A percentile compares a stretch with the other conserved stretches of the same genome.
Evolutionary conservation across 2,113 vertebrate genomes (phyloP).

Genomic region (Eidolon helvum): DNA sequence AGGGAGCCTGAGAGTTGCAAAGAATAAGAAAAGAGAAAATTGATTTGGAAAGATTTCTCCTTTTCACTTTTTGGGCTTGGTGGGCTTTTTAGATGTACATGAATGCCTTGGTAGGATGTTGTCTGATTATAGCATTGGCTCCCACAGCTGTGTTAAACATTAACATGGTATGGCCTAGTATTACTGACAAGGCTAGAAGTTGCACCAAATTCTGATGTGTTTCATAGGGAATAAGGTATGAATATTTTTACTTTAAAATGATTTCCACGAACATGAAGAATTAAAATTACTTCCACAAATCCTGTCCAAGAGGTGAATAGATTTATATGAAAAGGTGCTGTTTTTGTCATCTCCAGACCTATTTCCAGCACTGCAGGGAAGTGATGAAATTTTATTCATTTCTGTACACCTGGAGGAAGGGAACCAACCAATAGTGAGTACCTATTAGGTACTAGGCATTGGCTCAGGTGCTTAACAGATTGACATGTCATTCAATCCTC

Average conservation of each 20-base stretch:
- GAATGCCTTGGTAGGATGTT: background rate
- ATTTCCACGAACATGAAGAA: slow-evolving; percentile 40
- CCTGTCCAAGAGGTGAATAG: slow-evolving; percentile 34
- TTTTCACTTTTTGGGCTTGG: slow-evolving; percentile 15
- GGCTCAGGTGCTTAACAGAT: background rate
- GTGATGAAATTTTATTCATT: slow-evolving; percentile 39
- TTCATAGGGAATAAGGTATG: background rate
- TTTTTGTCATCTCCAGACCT: slow-evolving; percentile 43
- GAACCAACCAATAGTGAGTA: background rate
- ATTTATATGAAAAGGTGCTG: background rate
- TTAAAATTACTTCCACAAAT: slow-evolving; percentile 45
- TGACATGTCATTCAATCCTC: background rate
- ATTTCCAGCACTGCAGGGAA: slow-evolving; percentile 28
- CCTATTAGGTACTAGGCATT: background rate
- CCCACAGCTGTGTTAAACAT: background rate
- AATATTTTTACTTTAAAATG: slow-evolving; percentile 54
- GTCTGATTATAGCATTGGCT: slow-evolving; percentile 17
- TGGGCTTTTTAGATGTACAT: background rate
- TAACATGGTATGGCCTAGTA: background rate
- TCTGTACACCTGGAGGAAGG: background rate
- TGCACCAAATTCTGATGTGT: background rate
- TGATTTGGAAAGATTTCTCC: slow-evolving; percentile 50
- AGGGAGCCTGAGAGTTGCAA: slow-evolving; percentile 15
- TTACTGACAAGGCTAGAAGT: background rate
- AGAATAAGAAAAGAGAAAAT: slow-evolving; percentile 66